Evolutionary conservation across 2,113 vertebrate genomes (phyloP), one percentile per base, ranked within the genome.

Genomic region (Scophthalmus maximus): DNA sequence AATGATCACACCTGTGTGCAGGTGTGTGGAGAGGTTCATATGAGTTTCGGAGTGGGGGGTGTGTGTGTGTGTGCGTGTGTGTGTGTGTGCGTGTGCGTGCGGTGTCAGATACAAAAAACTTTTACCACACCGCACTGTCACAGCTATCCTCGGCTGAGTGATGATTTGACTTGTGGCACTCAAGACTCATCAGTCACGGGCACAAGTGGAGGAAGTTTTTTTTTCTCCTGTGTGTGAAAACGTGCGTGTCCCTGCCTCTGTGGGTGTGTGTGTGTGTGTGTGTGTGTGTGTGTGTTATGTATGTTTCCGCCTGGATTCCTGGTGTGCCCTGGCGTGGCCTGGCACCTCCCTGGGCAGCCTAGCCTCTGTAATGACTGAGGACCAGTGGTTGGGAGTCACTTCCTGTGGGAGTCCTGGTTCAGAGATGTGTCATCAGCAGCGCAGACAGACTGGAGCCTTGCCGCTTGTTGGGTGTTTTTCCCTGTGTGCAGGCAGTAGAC

Each of bases 1-100:
- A 91, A 84, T 83, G 89, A 92, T 91, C 91, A 89, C 90, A 93
- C 91, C 92, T 93, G 90, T 81, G 86, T 78, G 83, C 90, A 93
- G 91, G 92, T 93, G 91, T 92, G 87, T 87, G 78, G 70, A 72
- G 79, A 78, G 78, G 74, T 76, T 87, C 75, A 62, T 50, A 71
- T 76, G 78, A 71, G 79, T 69, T 47, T 38, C 77, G 71, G 80
- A 59, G 72, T 79, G 81, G 78, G 72, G 81, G 81, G 78, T 67
- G 74, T 55, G 73, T 51, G 49, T 6, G 36, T 38, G 36, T 38
- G 32, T 34, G 32, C 9, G 32, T 34, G 32, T 34, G 67, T 46
- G 83, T 81, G 78, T 87, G 3, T 49, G 46, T 49, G 15, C 18
- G 42, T 44, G 42, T 44, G 46, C n/a, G 42, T 53, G 51, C 6